These are phyloP conservation scores for Phenganax stokvisi DNA, from an alignment of 92 coral and sea anemone species.

Conservation along the genomic window DNA sequence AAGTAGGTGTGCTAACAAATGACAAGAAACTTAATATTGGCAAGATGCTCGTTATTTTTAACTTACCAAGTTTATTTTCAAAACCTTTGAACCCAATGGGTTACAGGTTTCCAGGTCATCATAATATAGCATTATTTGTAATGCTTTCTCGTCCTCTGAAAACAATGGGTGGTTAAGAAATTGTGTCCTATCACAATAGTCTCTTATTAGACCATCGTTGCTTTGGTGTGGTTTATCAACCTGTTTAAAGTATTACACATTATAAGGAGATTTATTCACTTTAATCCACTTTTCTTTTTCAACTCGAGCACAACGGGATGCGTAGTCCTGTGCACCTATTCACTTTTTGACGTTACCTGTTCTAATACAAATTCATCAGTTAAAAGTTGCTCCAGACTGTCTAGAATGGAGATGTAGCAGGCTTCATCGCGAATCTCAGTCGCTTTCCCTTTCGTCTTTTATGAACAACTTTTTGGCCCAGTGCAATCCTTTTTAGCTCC, in stretches of 20 bases:
- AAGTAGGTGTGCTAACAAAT: not conserved
- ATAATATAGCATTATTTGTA: constrained; percentile 27
- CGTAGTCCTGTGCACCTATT: not conserved
- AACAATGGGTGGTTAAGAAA: constrained; percentile 32
- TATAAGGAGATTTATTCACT: not conserved
- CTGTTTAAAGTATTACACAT: not conserved
- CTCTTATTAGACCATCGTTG: constrained; percentile 26
- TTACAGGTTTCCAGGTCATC: constrained; percentile 40
- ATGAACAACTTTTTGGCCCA: constrained; percentile 37
- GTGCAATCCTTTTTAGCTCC: constrained; percentile 50
- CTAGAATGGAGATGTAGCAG: constrained; percentile 47
- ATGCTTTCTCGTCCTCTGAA: constrained; percentile 8
- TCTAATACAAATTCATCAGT: constrained; percentile 43
- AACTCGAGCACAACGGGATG: not conserved
- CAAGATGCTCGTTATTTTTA: not conserved
- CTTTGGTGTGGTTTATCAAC: constrained; percentile 22
- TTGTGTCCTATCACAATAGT: constrained; percentile 27
- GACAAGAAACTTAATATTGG: not conserved
- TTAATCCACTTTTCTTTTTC: not conserved
- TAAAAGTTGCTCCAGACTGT: constrained; percentile 52
- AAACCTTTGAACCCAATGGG: constrained; percentile 37
- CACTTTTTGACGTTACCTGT: constrained; percentile 39
- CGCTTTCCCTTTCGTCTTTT: constrained; percentile 40
- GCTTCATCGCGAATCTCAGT: constrained; percentile 38
- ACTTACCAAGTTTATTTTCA: constrained; percentile 18